Evolutionary conservation across 2,888 invertebrate genomes (phyloP).

Genomic region (Mantis religiosa): DNA sequence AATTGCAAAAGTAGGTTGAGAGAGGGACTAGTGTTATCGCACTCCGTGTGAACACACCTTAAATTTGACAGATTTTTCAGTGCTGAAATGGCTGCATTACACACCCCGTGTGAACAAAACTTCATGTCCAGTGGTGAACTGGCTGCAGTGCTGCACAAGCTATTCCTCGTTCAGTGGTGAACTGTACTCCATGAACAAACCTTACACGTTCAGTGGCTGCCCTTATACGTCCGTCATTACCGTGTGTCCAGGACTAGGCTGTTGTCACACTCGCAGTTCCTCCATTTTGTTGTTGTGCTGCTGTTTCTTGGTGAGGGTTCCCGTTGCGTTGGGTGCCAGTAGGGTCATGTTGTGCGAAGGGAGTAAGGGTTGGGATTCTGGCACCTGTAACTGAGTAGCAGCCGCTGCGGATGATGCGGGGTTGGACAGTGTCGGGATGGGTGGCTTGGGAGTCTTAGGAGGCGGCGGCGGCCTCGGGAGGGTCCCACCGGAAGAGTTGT

Average conservation of each 20-base stretch:
- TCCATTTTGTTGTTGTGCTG: constrained; percentile 61
- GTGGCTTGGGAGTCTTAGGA: constrained; percentile 53
- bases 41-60: not conserved
- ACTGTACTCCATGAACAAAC: not conserved
- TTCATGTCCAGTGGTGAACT: too few species aligned
- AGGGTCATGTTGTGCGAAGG: constrained; percentile 57
- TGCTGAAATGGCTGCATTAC: too few species aligned
- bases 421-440: constrained; percentile 52
- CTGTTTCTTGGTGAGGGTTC: constrained; percentile 72
- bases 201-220: too few species aligned
- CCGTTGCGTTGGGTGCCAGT: constrained; percentile 62
- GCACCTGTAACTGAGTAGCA: constrained; percentile 33
- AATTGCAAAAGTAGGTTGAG: too few species aligned
- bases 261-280: constrained; percentile 76
- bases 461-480: constrained; percentile 71
- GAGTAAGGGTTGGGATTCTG: constrained; percentile 55
- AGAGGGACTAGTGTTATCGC: too few species aligned
- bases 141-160: too few species aligned
- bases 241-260: not conserved
- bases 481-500: constrained; percentile 41
- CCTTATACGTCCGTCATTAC: constrained; percentile 21
- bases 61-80: too few species aligned
- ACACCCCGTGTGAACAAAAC: too few species aligned
- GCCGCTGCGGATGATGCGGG: constrained; percentile 48
- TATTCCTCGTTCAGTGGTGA: too few species aligned